phyloP scores from a whole-genome alignment of 2,888 invertebrate species.

The Apocheima hispidaria region DNA sequence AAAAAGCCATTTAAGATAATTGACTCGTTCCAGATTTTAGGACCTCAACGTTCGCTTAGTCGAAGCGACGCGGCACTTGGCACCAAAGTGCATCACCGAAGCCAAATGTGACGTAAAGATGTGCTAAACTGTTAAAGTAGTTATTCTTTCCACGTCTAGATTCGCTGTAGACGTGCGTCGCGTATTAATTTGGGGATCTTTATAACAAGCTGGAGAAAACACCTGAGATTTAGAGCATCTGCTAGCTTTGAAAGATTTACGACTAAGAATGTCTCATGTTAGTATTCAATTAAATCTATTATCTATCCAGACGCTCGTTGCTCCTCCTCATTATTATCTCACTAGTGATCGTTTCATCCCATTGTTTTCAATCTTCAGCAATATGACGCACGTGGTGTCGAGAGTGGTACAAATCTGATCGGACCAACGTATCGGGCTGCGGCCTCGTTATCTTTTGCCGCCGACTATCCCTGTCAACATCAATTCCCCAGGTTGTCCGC shows the following conservation, averaged over 20 bases:
- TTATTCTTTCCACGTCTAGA: slow-evolving; percentile 66
- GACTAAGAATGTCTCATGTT: slow-evolving; percentile 1
- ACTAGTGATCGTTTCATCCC: no score
- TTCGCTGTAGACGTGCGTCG: slow-evolving; percentile 58
- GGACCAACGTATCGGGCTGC: no score
- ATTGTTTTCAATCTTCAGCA: no score
- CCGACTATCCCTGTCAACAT: no score
- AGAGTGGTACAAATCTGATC: no score
- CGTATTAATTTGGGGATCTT: slow-evolving; percentile 47
- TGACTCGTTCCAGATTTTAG: slow-evolving; percentile 53
- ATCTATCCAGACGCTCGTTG: not conserved
- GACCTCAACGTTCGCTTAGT: slow-evolving; percentile 51
- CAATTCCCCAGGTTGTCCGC: no score
- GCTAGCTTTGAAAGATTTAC: slow-evolving; percentile 6
- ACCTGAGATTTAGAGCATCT: slow-evolving; percentile 40
- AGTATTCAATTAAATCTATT: not conserved
- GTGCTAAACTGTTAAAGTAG: slow-evolving; percentile 58
- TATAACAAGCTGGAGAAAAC: slow-evolving; percentile 43
- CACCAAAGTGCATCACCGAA: slow-evolving; percentile 63
- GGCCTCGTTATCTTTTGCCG: no score
- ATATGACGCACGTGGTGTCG: no score
- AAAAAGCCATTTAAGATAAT: slow-evolving; percentile 30
- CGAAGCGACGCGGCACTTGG: slow-evolving; percentile 58
- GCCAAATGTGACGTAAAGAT: slow-evolving; percentile 71
- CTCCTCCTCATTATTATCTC: no score